These are phyloP conservation scores for Epinotia demarniana DNA, from an alignment of 2,888 invertebrate species.

Conservation along the genomic window DNA sequence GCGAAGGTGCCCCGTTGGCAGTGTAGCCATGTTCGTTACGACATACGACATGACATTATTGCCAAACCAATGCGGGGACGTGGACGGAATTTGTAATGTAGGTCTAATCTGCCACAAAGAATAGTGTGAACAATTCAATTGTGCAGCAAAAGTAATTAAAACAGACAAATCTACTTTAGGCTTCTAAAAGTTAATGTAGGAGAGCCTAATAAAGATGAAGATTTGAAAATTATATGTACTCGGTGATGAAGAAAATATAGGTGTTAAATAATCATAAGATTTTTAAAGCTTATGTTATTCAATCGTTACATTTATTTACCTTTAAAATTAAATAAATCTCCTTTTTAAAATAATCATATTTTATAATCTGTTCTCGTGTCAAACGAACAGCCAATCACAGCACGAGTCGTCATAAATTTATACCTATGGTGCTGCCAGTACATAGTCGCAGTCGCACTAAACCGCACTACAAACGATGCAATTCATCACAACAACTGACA, in stretches of 20 bases:
- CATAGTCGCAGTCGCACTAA: too few relatives aligned
- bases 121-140: background rate
- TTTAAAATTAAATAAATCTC: background rate
- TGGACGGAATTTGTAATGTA: slow-evolving; percentile 29
- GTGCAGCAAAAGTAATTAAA: background rate
- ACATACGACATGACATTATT: slow-evolving; percentile 39
- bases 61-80: slow-evolving; percentile 28
- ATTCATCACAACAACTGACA: too few relatives aligned
- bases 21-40: slow-evolving; percentile 66
- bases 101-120: background rate
- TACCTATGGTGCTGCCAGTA: too few relatives aligned
- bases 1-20: slow-evolving; percentile 84
- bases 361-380: slow-evolving; percentile 7
- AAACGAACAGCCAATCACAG: slow-evolving; percentile 5
- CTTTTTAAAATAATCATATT: background rate
- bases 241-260: background rate
- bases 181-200: background rate
- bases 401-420: slow-evolving; percentile 1
- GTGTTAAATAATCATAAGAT: background rate
- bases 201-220: background rate
- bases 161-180: background rate
- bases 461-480: too few relatives aligned
- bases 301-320: background rate
- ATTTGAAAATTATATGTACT: background rate
- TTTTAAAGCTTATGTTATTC: too few relatives aligned